Conservation (phyloP, 2,113 vertebrate species). For the Hyperoodon ampullatus region DNA sequence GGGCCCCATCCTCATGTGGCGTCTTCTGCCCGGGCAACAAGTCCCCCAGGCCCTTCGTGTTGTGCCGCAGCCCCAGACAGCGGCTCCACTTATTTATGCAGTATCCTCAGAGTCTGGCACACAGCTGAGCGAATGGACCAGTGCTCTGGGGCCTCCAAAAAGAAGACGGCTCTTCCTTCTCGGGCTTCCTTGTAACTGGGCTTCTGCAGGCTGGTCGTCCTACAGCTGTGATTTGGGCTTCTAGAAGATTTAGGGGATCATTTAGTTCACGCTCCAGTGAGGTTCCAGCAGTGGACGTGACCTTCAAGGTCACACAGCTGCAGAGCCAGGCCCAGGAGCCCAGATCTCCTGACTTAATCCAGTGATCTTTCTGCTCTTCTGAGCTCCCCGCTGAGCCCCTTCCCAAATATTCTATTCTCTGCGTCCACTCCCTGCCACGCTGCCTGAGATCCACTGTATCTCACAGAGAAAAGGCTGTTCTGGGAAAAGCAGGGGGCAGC, state of each 20-base stretch:
- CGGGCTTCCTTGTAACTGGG: neutral
- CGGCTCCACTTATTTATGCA: accelerated
- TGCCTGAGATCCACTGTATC: neutral
- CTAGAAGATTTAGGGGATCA: neutral
- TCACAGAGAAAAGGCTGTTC: neutral
- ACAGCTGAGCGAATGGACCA: neutral
- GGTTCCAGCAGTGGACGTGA: neutral
- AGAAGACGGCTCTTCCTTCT: neutral
- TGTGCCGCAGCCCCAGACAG: neutral
- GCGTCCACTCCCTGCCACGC: no score
- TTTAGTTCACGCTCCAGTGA: neutral
- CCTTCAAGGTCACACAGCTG: neutral
- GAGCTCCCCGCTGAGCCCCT: neutral
- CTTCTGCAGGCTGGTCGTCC: neutral
- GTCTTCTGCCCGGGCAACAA: neutral
- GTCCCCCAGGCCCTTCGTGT: neutral
- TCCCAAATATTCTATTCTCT: neutral
- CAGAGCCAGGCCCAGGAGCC: neutral
- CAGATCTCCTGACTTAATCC: neutral
- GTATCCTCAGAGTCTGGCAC: neutral
- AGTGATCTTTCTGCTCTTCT: accelerated
- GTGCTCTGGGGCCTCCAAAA: neutral
- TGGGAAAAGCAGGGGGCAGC: neutral
- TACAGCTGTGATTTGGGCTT: neutral
- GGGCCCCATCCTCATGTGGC: neutral